Base-by-base conservation (phyloP, 2,888 invertebrate species). In the Antitype chi region DNA sequence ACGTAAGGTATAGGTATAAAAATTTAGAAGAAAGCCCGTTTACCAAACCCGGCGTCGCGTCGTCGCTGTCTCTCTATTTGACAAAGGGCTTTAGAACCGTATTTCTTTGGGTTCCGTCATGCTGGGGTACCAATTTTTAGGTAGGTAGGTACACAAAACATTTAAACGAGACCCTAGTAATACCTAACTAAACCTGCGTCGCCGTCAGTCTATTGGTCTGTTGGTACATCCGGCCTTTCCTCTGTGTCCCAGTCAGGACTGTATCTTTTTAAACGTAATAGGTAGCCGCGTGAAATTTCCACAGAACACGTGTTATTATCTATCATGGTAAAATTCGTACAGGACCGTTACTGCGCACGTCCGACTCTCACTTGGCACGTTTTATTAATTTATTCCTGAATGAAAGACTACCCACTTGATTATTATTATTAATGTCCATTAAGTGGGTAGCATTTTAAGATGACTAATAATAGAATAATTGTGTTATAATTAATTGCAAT, bases 401-500 rank as follows among this genome's bases (percentile, higher is more conserved):
- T 15, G 9, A 38, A 4, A 28, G 2, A 43, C 1, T 49, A 70
- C 8, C n/a, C n/a, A 20, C n/a, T 47, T 28, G n/a, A 20, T 69
- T 0, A 17, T 6, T 64, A 23, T 25, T 28, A 4, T 15, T 8
- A 43, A 28, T 43, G n/a, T 32, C 20, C 9, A 7, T n/a, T n/a
- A 32, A 32, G 11, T 49, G 32, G n/a, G 20, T 25, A 20, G 38
- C 6, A 9, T 49, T 52, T 25, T 23, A 38, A 43, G 4, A 43
- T 28, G 28, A 17, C n/a, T 43, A 11, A 1, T 28, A 60, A 1
- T 32, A 25, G 1, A 70, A 70, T 52, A n/a, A 60, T 38, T 70
- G 38, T 8, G 20, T 32, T 13, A 23, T 38, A 25, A 38, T 71
- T 62, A 62, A 62, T 57, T 55, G 25, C 32, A 75, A 28, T 70